A percentile compares a stretch with the other conserved stretches of the same genome.
Evolutionary conservation across 2,797 vertebrate species (phyloP).

Genomic region (Enteromius argenteus): DNA sequence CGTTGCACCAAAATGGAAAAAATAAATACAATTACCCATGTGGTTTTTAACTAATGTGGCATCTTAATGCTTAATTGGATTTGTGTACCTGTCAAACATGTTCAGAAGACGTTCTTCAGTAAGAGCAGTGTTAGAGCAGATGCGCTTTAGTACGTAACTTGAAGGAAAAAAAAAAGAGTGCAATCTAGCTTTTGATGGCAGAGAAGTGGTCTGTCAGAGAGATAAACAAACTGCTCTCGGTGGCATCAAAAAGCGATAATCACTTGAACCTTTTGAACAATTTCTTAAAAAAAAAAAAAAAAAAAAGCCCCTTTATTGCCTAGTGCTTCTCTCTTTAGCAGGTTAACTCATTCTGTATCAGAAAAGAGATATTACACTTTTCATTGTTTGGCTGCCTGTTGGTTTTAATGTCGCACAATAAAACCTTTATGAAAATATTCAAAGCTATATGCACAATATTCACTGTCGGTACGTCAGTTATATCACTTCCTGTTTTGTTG

Average conservation of each 20-base stretch:
- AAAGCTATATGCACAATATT: slow-evolving; percentile 58
- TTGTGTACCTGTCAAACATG: slow-evolving; percentile 61
- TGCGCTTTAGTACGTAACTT: slow-evolving; percentile 71
- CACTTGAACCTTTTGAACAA: slow-evolving; percentile 60
- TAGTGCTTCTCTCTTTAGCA: slow-evolving; percentile 70
- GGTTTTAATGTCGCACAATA: slow-evolving; percentile 67
- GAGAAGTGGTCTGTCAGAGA: slow-evolving; percentile 53
- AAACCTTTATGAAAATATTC: slow-evolving; percentile 62
- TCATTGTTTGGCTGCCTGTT: slow-evolving; percentile 57
- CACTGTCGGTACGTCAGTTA: slow-evolving; percentile 42
- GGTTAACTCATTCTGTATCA: slow-evolving; percentile 65
- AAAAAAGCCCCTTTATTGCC: slow-evolving; percentile 47
- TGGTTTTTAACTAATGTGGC: slow-evolving; percentile 70
- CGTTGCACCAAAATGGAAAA: slow-evolving; percentile 80
- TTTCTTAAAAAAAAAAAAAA: background rate
- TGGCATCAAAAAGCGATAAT: slow-evolving; percentile 65
- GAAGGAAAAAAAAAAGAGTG: slow-evolving; percentile 72
- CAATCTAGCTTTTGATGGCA: slow-evolving; percentile 81
- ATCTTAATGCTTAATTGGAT: slow-evolving; percentile 53
- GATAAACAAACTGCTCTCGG: slow-evolving; percentile 53
- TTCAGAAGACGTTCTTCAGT: slow-evolving; percentile 61
- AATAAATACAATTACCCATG: slow-evolving; percentile 67
- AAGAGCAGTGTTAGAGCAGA: slow-evolving; percentile 59
- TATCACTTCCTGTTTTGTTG: slow-evolving; percentile 47
- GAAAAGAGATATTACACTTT: slow-evolving; percentile 46